Base-by-base conservation (phyloP, 1,140 invertebrate genomes). In the Drosophila sproati region DNA sequence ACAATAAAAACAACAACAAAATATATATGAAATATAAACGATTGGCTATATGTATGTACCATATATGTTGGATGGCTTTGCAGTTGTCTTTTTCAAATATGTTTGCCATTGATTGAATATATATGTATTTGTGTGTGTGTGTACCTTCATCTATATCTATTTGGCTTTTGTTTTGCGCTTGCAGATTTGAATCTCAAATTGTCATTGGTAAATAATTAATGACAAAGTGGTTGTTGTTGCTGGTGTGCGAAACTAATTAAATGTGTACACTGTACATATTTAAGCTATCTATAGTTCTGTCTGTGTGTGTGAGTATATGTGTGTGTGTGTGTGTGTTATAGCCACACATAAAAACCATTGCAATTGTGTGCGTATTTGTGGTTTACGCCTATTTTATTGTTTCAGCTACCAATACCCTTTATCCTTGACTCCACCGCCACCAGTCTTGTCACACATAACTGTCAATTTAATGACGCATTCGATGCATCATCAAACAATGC, bases 81-180 rank as follows among this genome's bases (percentile, higher is more conserved):
- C 34, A 35, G 55, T 45, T 59, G 31, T 47, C n/a, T 56, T 43
- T 43, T 57, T 56, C 43, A 75, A 71, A 71, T 71, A 45, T 51
- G 63, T 71, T 62, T 52, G 62, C 45, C 39, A 67, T 67, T 73
- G 70, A 73, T 73, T 73, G 62, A 73, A 73, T 67, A n/a, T 20
- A 20, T 20, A 20, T 20, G 1, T 20, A 20, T 20, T 0, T 20
- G 20, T 20, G 20, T 20, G 12, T 12, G 12, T 12, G 12, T 12
- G 12, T n/a, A 41, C 39, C 6, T n/a, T 4, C 10, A 43, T 43
- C 3, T n/a, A 41, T 3, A 57, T 63, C 50, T 56, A 20, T 56
- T 63, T 74, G 64, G 66, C 72, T 74, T 74, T 63, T 37, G 70
- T 48, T 66, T 43, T 35, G 39, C n/a, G 34, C 54, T 45, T 32